Percentiles rank a stretch among this genome's conserved stretches.
phyloP scores from a whole-genome alignment of 2,113 vertebrate species.

The Uria lomvia region DNA sequence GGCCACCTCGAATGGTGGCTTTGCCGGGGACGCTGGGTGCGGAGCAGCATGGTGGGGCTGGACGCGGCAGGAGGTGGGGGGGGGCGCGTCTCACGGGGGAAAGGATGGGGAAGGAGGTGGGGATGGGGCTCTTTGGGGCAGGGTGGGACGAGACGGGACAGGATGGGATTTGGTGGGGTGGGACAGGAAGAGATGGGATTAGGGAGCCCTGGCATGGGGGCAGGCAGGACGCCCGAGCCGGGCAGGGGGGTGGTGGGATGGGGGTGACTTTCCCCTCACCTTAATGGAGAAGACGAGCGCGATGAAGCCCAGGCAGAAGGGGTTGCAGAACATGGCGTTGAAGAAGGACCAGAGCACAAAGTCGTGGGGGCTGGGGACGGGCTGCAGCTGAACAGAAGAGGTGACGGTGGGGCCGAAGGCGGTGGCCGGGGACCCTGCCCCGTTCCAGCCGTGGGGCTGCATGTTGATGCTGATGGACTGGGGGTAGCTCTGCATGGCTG shows the following conservation, averaged over 20 bases:
- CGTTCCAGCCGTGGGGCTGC: not conserved
- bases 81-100: too few species aligned
- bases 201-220: not conserved
- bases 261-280: not conserved
- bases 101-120: not conserved
- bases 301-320: not conserved
- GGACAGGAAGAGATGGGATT: too few species aligned
- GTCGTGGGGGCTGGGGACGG: accelerated
- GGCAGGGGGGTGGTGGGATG: not conserved
- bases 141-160: not conserved
- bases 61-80: accelerated
- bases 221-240: not conserved
- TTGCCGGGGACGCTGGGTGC: too few species aligned
- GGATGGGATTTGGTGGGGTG: not conserved
- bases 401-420: not conserved
- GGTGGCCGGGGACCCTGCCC: not conserved
- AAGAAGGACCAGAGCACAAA: not conserved
- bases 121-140: too few species aligned
- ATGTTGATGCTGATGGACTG: not conserved
- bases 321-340: not conserved
- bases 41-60: not conserved
- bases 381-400: not conserved
- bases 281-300: not conserved
- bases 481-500: not conserved
- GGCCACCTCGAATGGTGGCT: not conserved